Percentiles rank a stretch among this genome's conserved stretches.
Evolutionary conservation across 2,888 invertebrate genomes (phyloP).

Genomic region (Platerodrilus igneus): DNA sequence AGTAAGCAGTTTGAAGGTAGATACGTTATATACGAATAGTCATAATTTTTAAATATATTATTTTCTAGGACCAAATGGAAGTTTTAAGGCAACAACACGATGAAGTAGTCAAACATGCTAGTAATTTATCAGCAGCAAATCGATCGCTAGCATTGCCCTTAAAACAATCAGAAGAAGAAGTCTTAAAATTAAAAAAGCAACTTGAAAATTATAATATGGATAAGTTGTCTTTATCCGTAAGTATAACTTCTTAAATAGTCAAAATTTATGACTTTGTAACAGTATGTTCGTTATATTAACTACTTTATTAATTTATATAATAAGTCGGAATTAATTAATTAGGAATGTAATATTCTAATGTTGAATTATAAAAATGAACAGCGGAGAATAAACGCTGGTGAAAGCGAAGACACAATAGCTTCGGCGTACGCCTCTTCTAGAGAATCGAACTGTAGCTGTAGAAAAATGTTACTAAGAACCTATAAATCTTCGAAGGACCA

Average conservation of each 20-base stretch:
- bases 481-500: no score
- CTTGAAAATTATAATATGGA: constrained; percentile 81
- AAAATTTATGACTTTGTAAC: no score
- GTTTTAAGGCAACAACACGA: constrained; percentile 73
- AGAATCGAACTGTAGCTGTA: no score
- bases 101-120: constrained; percentile 63
- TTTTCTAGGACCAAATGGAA: constrained; percentile 64
- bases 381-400: no score
- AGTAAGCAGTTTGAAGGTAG: constrained; percentile 80
- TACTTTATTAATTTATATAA: no score
- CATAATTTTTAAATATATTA: neutral
- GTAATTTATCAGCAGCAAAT: constrained; percentile 67
- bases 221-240: constrained; percentile 63
- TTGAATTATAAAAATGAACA: no score
- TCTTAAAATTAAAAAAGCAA: constrained; percentile 68
- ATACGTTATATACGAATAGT: neutral
- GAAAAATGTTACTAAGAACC: no score
- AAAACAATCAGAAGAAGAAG: constrained; percentile 64
- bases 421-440: no score
- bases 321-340: no score
- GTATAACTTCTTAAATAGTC: constrained; percentile 5
- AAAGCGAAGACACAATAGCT: no score
- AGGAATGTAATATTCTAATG: no score
- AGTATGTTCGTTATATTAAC: no score
- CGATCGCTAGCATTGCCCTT: constrained; percentile 69